Evolutionary conservation across 2,797 vertebrate species (phyloP).

Genomic region (Parambassis ranga): DNA sequence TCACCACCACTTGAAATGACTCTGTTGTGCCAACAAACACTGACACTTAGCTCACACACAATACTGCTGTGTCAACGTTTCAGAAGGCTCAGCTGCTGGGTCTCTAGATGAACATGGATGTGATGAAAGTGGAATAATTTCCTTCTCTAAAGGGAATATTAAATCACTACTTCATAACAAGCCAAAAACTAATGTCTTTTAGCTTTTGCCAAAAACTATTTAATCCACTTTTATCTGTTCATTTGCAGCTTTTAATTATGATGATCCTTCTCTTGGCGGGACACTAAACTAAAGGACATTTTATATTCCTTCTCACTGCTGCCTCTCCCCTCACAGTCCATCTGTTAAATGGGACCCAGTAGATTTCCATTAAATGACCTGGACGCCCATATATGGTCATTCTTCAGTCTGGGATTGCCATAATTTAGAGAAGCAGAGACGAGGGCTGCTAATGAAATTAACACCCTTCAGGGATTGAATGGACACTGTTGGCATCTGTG

Average conservation of each 20-base stretch:
- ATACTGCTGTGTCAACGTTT: not conserved
- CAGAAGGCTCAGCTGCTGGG: too few relatives aligned
- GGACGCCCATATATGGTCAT: conserved; percentile 11
- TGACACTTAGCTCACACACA: not conserved
- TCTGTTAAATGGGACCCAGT: conserved; percentile 20
- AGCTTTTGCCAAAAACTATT: conserved; percentile 27
- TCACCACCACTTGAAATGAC: conserved; percentile 87
- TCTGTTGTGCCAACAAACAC: conserved; percentile 73
- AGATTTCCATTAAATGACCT: conserved; percentile 41
- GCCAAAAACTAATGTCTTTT: conserved; percentile 35
- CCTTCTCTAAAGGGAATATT: conserved; percentile 12
- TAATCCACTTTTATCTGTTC: conserved; percentile 22
- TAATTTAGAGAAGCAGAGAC: conserved; percentile 6
- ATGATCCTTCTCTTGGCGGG: conserved; percentile 34
- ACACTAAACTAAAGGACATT: conserved; percentile 24
- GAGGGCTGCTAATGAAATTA: conserved; percentile 31
- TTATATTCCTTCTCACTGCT: conserved; percentile 6
- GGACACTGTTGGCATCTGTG: not conserved
- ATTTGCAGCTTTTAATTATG: conserved; percentile 24
- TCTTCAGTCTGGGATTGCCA: conserved; percentile 33
- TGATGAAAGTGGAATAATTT: conserved; percentile 28
- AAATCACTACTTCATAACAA: conserved; percentile 36
- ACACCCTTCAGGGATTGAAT: conserved; percentile 22
- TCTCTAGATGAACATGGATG: too few relatives aligned
- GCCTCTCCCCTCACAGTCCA: not conserved